A percentile compares a stretch with the other conserved stretches of the same genome.
phyloP scores from a whole-genome alignment of 2,797 vertebrate species.

The Chanos chanos region DNA sequence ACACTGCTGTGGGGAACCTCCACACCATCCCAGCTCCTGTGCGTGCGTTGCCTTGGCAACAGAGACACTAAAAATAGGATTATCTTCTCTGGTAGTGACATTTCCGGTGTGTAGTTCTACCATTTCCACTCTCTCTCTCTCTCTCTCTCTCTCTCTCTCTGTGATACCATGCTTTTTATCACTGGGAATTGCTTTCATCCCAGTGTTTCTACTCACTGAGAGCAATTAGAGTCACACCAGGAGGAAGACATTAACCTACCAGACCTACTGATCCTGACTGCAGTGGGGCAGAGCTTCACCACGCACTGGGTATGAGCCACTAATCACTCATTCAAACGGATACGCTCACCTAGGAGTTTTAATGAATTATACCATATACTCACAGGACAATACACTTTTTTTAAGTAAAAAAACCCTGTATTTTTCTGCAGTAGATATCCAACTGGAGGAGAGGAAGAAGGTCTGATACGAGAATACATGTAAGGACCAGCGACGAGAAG shows the following conservation, averaged over 20 bases:
- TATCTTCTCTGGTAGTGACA: slow-evolving; percentile 78
- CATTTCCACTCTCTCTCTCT: slow-evolving; percentile 72
- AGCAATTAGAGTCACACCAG: slow-evolving; percentile 6
- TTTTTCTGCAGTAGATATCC: no score
- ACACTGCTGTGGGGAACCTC: slow-evolving; percentile 74
- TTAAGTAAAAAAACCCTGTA: no score
- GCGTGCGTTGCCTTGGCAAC: slow-evolving; percentile 78
- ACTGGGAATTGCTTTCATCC: slow-evolving; percentile 46
- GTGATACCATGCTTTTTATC: slow-evolving; percentile 61
- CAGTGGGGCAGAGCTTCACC: background rate
- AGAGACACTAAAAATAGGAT: slow-evolving; percentile 80
- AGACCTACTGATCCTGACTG: slow-evolving; percentile 13
- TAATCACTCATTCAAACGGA: no score
- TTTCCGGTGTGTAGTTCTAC: slow-evolving; percentile 72
- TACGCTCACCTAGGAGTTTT: no score
- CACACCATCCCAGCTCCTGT: slow-evolving; percentile 70
- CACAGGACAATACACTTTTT: no score
- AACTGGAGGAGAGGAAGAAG: no score
- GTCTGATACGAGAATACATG: no score
- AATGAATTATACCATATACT: no score
- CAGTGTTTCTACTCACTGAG: slow-evolving; percentile 3
- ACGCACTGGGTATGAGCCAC: no score
- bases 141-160: no score
- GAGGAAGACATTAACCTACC: slow-evolving; percentile 10
- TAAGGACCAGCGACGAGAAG: no score